Evolutionary conservation across 2,113 vertebrate genomes (phyloP).

Genomic region (Orientallactaga bullata): DNA sequence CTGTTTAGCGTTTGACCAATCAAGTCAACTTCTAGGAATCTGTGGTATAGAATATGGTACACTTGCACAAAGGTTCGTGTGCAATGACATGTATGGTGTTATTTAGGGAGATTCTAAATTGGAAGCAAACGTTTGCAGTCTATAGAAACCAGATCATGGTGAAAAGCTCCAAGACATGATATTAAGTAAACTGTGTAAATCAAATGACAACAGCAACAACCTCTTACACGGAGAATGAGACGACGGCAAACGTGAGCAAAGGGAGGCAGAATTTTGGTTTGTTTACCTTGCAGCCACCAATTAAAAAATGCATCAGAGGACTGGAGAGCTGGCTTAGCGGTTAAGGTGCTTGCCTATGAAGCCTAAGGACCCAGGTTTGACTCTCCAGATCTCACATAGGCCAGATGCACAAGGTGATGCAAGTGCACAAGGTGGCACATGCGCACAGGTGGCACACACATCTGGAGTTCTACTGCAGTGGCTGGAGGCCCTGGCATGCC

Average conservation of each 20-base stretch:
- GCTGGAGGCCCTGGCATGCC: too few species aligned
- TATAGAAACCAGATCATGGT: background rate
- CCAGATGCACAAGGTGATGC: too few species aligned
- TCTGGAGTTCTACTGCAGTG: too few species aligned
- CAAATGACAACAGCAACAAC: background rate
- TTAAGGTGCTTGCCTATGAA: too few species aligned
- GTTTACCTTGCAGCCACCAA: background rate
- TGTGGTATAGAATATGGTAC: background rate
- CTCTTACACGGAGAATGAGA: background rate
- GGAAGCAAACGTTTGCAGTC: background rate
- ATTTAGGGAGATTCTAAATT: slow-evolving; percentile 10
- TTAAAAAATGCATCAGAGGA: background rate
- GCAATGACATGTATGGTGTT: background rate
- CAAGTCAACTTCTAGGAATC: background rate
- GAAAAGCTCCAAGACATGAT: background rate
- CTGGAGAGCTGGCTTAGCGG: too few species aligned
- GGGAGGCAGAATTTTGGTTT: background rate
- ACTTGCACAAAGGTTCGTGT: background rate
- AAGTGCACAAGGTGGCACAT: too few species aligned
- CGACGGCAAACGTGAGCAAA: background rate
- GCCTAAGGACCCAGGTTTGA: too few species aligned
- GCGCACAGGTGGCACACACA: too few species aligned
- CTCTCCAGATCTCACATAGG: too few species aligned
- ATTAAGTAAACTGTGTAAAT: background rate
- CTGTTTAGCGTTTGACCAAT: background rate